These are phyloP conservation scores for Cynodonichthys magdalenae DNA, from an alignment of 2,797 vertebrate species.

Conservation along the genomic window DNA sequence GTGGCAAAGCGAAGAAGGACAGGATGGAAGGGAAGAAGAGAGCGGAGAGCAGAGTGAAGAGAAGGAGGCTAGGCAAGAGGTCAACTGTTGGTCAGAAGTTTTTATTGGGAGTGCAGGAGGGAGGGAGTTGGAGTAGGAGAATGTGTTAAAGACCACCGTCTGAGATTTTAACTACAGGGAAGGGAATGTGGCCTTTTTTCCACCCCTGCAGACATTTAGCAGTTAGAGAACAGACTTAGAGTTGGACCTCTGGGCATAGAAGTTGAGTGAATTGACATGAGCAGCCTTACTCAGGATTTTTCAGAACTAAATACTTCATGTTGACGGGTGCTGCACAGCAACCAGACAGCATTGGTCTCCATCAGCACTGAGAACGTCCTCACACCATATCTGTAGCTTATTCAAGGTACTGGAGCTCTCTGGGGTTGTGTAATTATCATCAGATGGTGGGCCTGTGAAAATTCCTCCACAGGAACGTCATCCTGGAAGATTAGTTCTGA, in stretches of 20 bases:
- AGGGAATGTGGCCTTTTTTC: conserved; percentile 75
- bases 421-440: conserved; percentile 52
- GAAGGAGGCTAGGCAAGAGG: conserved; percentile 69
- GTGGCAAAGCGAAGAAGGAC: conserved; percentile 35
- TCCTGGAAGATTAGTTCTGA: conserved; percentile 52
- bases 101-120: conserved; percentile 82
- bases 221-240: conserved; percentile 36
- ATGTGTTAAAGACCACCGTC: conserved; percentile 85
- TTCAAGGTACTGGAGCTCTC: conserved; percentile 50
- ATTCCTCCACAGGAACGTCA: conserved; percentile 61
- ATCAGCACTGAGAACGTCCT: conserved; percentile 24
- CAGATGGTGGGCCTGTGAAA: conserved; percentile 48
- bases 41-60: conserved; percentile 6
- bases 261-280: conserved; percentile 29
- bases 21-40: conserved; percentile 35
- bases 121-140: conserved; percentile 73
- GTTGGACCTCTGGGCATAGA: conserved; percentile 23
- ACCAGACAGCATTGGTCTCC: conserved; percentile 19
- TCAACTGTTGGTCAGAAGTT: conserved; percentile 86
- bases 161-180: conserved; percentile 85
- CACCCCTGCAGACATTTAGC: conserved; percentile 63
- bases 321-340: conserved; percentile 27
- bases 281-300: background rate
- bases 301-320: conserved; percentile 11
- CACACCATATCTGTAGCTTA: conserved; percentile 24